Percentiles rank a stretch among this genome's conserved stretches.
phyloP scores from a whole-genome alignment of 2,113 vertebrate species.

The Cheilinus undulatus region DNA sequence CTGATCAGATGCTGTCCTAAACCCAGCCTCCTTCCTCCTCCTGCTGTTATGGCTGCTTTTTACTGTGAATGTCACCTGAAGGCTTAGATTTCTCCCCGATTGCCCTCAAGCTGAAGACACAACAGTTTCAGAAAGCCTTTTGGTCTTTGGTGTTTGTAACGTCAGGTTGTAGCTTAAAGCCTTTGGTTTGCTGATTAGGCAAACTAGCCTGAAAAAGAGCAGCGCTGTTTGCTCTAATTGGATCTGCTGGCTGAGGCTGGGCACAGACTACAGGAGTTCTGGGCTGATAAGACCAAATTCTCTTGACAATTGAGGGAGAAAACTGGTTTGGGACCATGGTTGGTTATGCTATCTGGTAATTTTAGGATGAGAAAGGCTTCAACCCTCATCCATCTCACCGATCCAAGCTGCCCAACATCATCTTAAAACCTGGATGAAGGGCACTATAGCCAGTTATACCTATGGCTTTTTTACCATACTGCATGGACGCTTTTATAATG shows the following conservation, averaged over 20 bases:
- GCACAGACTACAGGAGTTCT: not conserved
- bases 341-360: not conserved
- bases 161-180: slow-evolving; percentile 45
- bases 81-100: slow-evolving; percentile 67
- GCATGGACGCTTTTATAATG: too few species aligned
- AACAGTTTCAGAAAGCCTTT: slow-evolving; percentile 67
- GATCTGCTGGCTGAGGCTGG: slow-evolving; percentile 39
- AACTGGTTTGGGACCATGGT: not conserved
- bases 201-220: slow-evolving; percentile 51
- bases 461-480: too few species aligned
- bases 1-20: slow-evolving; percentile 61
- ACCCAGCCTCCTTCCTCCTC: slow-evolving; percentile 42
- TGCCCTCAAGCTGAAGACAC: slow-evolving; percentile 68
- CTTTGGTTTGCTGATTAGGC: slow-evolving; percentile 59
- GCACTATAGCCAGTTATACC: too few species aligned
- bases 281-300: not conserved
- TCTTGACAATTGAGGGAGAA: too few species aligned
- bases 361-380: too few species aligned
- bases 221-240: slow-evolving; percentile 52
- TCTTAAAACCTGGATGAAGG: too few species aligned
- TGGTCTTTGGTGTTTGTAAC: slow-evolving; percentile 49
- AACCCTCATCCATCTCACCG: too few species aligned
- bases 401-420: too few species aligned
- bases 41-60: slow-evolving; percentile 45
- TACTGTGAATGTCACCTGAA: slow-evolving; percentile 53